Evolutionary conservation across 2,888 invertebrate genomes (phyloP), one percentile per base, ranked within the genome.

Genomic region (Gortyna flavago): DNA sequence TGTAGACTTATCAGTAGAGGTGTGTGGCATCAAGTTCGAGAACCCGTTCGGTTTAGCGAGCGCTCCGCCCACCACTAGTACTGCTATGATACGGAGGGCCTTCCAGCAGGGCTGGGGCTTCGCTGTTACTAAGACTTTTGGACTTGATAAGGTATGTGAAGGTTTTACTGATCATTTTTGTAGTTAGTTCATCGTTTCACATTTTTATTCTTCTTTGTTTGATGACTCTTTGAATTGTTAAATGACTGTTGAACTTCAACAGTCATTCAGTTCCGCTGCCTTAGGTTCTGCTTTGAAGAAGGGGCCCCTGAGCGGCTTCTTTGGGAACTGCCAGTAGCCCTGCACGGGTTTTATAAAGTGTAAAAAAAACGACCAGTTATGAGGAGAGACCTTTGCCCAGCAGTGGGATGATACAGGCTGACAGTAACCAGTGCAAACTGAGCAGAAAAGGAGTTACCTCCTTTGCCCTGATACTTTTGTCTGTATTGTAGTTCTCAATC

Each of bases 81-180:
- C 98, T 6, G 98, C 99, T 0, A 99, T 99, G 99, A 99, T 99
- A 69, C 97, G 99, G 8, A 97, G 99, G 83, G 98, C 98, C 29
- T 99, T 99, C 93, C 98, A 99, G 93, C 98, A 99, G 87, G 99
- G 99, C 1, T 99, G 99, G 99, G 98, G 98, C 0, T 99, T 99
- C 92, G 99, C 98, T n/a, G 98, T 99, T 2, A 99, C 99, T 0
- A 99, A 99, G 96, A 99, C 99, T 0, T 99, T 99, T 93, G 97
- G 98, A 6, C 96, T 99, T 29, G 99, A 99, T 93, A 99, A 99
- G 97, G 99, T 98, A 59, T 16, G 32, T 41, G n/a, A 29, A 66
- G 66, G 18, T 66, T 66, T 41, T 0, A 21, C 9, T 21, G n/a
- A 41, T 21, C 0, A 3, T 41, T 66, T n/a, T 41, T 41, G 0